Conservation (phyloP, 1,140 invertebrate genomes). For the Brachionus koreanus region DNA sequence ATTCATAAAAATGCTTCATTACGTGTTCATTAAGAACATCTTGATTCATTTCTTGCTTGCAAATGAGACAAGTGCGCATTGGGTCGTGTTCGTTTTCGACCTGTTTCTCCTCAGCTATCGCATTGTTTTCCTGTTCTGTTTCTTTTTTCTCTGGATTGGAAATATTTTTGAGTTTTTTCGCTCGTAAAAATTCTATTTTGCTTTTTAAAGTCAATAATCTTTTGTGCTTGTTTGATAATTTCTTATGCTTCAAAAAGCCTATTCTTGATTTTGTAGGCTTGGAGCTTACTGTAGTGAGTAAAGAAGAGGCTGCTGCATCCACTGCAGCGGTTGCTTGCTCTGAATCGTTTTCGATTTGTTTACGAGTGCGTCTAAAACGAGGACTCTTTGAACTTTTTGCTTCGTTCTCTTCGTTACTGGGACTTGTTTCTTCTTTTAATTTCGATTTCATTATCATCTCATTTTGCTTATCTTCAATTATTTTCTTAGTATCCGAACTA, state of each 20-base stretch:
- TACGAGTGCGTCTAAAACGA: background rate
- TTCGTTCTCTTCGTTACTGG: background rate
- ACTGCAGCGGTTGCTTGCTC: background rate
- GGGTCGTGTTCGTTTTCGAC: background rate
- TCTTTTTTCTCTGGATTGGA: background rate
- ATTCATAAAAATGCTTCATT: constrained; percentile 32
- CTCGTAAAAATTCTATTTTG: background rate
- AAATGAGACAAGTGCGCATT: constrained; percentile 6
- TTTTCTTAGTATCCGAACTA: background rate
- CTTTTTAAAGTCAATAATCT: background rate
- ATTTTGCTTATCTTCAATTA: constrained; percentile 12
- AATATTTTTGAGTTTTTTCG: background rate
- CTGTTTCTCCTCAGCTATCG: background rate
- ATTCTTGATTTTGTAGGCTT: background rate
- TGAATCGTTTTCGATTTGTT: background rate
- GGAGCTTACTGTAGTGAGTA: background rate
- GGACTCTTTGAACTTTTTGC: background rate
- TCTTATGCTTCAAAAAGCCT: background rate
- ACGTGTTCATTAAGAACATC: constrained; percentile 18
- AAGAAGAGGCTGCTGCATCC: background rate
- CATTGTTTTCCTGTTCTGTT: background rate
- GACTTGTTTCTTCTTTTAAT: background rate
- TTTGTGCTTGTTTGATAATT: background rate
- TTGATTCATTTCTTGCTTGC: background rate
- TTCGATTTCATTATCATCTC: constrained; percentile 5